Evolutionary conservation across 2,888 invertebrate genomes (phyloP).

Genomic region (Drosophila multiciliata): DNA sequence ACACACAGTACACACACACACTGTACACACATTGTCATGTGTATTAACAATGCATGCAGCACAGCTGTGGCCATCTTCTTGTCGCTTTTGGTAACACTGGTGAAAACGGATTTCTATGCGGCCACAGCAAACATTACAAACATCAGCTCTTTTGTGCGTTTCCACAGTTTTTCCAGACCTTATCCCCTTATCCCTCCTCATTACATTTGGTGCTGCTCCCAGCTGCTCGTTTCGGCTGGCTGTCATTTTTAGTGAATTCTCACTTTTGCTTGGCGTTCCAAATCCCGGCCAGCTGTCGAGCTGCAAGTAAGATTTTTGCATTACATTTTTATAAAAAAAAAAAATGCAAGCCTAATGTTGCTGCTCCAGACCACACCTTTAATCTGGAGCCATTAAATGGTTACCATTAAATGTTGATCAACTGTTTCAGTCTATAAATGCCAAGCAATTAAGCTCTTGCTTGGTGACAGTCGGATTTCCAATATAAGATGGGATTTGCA

Average conservation of each 20-base stretch:
- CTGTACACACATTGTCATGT: slow-evolving; percentile 61
- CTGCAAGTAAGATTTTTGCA: slow-evolving; percentile 35
- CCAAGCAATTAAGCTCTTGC: neutral
- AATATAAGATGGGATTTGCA: slow-evolving; percentile 5
- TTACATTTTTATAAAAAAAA: slow-evolving; percentile 58
- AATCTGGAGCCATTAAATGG: slow-evolving; percentile 58
- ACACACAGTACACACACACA: too few relatives aligned
- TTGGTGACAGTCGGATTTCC: neutral
- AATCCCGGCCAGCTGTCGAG: slow-evolving; percentile 40
- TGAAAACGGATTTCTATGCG: slow-evolving; percentile 66
- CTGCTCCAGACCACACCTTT: slow-evolving; percentile 6
- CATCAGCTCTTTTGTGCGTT: slow-evolving; percentile 44
- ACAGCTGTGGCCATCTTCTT: slow-evolving; percentile 62
- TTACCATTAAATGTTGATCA: slow-evolving; percentile 46
- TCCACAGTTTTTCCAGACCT: neutral
- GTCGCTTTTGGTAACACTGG: slow-evolving; percentile 53
- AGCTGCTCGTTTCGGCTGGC: slow-evolving; percentile 40
- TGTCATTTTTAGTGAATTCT: slow-evolving; percentile 63
- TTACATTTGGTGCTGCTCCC: slow-evolving; percentile 21
- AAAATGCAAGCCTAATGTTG: slow-evolving; percentile 63
- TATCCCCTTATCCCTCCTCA: slow-evolving; percentile 7
- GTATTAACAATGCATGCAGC: slow-evolving; percentile 68
- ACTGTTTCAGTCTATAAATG: neutral
- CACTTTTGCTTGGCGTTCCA: slow-evolving; percentile 47
- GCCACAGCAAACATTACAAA: slow-evolving; percentile 46